A percentile compares a stretch with the other conserved stretches of the same genome.
These are phyloP conservation scores for Tinamus major DNA, from an alignment of 2,797 vertebrate genomes.

Conservation along the genomic window DNA sequence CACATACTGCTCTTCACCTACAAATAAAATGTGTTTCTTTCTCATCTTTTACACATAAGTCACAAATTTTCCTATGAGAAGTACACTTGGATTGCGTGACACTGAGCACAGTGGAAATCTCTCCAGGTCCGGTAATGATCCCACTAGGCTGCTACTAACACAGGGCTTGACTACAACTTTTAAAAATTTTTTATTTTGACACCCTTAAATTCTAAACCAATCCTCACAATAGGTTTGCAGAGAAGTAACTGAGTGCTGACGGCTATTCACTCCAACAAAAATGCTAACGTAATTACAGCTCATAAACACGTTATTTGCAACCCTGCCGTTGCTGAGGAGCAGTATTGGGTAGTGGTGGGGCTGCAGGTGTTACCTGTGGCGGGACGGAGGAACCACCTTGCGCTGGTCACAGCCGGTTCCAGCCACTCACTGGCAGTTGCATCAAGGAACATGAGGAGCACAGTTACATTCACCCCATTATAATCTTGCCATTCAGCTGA, in stretches of 20 bases:
- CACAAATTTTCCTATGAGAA: not conserved
- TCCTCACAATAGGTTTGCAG: not conserved
- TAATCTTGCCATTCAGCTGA: not conserved
- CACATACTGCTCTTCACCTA: too few species aligned
- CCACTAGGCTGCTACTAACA: not conserved
- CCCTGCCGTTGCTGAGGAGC: not conserved
- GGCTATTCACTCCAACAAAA: not conserved
- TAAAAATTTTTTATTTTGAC: not conserved
- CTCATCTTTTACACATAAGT: too few species aligned
- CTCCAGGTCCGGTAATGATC: not conserved
- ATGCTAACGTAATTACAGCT: not conserved
- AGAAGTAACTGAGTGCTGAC: not conserved
- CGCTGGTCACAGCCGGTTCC: fast-evolving
- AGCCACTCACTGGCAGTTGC: too few species aligned
- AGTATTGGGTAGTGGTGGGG: not conserved
- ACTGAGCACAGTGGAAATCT: not conserved
- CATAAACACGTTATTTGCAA: too few species aligned
- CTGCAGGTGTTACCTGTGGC: not conserved
- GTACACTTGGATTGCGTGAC: not conserved
- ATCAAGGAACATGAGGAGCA: not conserved
- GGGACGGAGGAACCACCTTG: not conserved
- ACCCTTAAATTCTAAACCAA: not conserved
- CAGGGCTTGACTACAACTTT: not conserved
- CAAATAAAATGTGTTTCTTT: not conserved
- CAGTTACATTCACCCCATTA: not conserved